A percentile compares a stretch with the other conserved stretches of the same genome.
Evolutionary conservation across 1,140 invertebrate species (phyloP).

Genomic region (Sipha flava): DNA sequence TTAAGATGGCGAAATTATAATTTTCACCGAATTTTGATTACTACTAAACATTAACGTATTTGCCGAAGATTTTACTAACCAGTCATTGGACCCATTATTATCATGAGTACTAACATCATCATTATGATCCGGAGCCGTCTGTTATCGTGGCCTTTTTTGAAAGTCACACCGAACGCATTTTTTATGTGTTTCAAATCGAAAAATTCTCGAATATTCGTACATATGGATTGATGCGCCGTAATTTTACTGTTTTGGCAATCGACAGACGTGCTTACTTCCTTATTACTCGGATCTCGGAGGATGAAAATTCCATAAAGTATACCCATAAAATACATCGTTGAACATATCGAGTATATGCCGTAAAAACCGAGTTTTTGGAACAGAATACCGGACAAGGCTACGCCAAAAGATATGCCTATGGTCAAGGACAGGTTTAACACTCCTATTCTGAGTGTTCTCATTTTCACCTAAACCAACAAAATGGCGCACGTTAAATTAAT

Average conservation of each 20-base stretch:
- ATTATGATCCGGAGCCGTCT: conserved; percentile 60
- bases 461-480: conserved; percentile 47
- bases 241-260: background rate
- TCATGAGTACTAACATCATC: conserved; percentile 67
- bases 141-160: conserved; percentile 63
- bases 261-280: background rate
- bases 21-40: too few relatives aligned
- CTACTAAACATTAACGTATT: too few relatives aligned
- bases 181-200: conserved; percentile 63
- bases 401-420: conserved; percentile 60
- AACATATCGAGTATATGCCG: conserved; percentile 65
- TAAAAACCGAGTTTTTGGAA: conserved; percentile 66
- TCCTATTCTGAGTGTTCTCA: conserved; percentile 70
- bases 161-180: conserved; percentile 64
- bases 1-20: too few relatives aligned
- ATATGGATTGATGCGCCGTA: conserved; percentile 38
- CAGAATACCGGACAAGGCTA: conserved; percentile 39
- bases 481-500: background rate
- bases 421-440: conserved; percentile 74
- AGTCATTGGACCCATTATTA: conserved; percentile 73
- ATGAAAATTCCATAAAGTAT: conserved; percentile 60
- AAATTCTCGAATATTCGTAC: conserved; percentile 49
- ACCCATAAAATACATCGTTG: conserved; percentile 59
- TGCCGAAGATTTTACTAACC: conserved; percentile 53
- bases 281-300: conserved; percentile 49